Percentiles rank a stretch among this genome's conserved stretches.
Conservation (phyloP, 2,113 vertebrate genomes). For the Australoheros scitulus region DNA sequence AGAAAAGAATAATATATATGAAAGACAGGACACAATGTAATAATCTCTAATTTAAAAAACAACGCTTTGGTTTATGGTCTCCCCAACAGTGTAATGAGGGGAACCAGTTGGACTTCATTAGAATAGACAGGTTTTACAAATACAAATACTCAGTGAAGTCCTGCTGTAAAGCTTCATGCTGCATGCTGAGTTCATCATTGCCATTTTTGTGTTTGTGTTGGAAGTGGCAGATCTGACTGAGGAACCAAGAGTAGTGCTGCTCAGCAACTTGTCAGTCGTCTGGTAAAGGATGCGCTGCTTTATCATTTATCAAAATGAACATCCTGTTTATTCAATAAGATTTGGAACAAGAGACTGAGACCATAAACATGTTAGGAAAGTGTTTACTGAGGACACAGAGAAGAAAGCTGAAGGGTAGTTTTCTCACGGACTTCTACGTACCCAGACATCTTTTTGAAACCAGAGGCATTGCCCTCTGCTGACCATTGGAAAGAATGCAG, state of each 20-base stretch:
- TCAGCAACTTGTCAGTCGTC: background rate
- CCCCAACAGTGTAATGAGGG: background rate
- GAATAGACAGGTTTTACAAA: background rate
- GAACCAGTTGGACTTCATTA: background rate
- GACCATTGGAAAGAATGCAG: too few species aligned
- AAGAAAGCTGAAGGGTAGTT: background rate
- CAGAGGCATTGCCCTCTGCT: background rate
- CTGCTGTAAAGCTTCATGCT: too few species aligned
- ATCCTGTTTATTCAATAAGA: background rate
- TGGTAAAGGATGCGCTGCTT: fast-evolving
- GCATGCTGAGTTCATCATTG: too few species aligned
- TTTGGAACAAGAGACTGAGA: background rate
- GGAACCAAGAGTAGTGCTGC: background rate
- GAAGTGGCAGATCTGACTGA: background rate
- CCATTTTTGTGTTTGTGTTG: too few species aligned
- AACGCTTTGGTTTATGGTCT: background rate
- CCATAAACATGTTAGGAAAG: background rate
- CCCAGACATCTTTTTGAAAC: fast-evolving
- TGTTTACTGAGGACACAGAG: background rate
- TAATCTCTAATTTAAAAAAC: background rate
- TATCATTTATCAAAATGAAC: background rate
- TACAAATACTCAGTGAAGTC: too few species aligned
- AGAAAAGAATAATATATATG: too few species aligned
- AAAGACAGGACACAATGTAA: background rate
- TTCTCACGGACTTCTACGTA: background rate